Conservation (phyloP, 1,140 invertebrate species). For the Aculops lycopersici region DNA sequence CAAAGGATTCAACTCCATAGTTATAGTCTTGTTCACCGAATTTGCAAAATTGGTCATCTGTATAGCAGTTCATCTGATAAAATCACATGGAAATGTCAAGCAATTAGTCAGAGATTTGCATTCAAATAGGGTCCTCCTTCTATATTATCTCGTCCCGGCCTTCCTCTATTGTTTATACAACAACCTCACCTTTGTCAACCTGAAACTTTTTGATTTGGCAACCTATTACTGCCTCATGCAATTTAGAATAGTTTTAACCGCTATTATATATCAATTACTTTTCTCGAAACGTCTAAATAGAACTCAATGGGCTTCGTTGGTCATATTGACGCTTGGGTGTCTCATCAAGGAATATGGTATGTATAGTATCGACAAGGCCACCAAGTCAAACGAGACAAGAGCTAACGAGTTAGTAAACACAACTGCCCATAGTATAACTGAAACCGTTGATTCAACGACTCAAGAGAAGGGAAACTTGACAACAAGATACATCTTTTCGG, state of each 20-base stretch:
- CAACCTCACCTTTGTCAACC: conserved; percentile 64
- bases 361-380: background rate
- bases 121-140: conserved; percentile 23
- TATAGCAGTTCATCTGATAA: conserved; percentile 17
- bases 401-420: no score
- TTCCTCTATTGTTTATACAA: conserved; percentile 76
- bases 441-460: background rate
- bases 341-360: conserved; percentile 39
- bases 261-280: conserved; percentile 56
- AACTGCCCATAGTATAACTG: no score
- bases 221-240: conserved; percentile 76
- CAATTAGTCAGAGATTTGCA: conserved; percentile 12
- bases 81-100: background rate
- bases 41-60: conserved; percentile 45
- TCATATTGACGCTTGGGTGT: conserved; percentile 55
- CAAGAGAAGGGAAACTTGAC: no score
- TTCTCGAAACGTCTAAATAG: conserved; percentile 48
- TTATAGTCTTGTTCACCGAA: conserved; percentile 59
- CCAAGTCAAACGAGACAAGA: background rate
- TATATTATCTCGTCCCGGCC: conserved; percentile 62
- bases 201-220: conserved; percentile 63
- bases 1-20: conserved; percentile 56
- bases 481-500: no score
- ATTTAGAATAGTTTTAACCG: conserved; percentile 62
- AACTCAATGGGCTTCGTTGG: conserved; percentile 59